Evolutionary conservation across 2,113 vertebrate species (phyloP).

Genomic region (Coptodon rendalli): DNA sequence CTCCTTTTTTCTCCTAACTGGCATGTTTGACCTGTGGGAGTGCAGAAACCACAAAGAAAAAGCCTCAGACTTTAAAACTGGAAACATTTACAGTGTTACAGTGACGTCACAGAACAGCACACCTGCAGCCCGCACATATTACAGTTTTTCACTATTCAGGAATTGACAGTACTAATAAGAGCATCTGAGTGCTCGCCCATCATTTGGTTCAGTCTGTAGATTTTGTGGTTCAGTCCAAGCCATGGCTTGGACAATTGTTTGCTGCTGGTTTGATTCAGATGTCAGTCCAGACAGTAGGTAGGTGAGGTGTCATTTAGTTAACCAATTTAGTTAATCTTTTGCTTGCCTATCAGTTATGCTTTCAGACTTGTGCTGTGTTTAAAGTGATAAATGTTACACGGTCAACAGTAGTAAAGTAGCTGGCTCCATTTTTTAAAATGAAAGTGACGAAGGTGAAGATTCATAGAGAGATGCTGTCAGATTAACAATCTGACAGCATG

Average conservation of each 20-base stretch:
- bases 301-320: neutral
- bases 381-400: neutral
- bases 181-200: neutral
- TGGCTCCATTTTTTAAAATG: neutral
- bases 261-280: neutral
- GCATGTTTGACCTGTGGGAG: neutral
- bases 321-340: accelerated
- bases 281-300: neutral
- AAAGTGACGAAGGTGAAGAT: neutral
- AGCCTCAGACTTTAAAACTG: neutral
- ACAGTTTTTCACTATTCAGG: neutral
- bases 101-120: accelerated
- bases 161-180: neutral
- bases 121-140: neutral
- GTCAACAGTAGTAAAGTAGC: neutral
- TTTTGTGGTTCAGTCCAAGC: neutral
- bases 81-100: neutral
- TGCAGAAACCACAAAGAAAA: neutral
- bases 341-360: neutral
- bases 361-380: neutral
- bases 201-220: neutral
- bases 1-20: neutral
- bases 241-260: neutral
- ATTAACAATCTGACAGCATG: neutral
- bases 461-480: neutral